Base-by-base conservation (phyloP, 1,140 invertebrate genomes). In the Asbolus verrucosus region DNA sequence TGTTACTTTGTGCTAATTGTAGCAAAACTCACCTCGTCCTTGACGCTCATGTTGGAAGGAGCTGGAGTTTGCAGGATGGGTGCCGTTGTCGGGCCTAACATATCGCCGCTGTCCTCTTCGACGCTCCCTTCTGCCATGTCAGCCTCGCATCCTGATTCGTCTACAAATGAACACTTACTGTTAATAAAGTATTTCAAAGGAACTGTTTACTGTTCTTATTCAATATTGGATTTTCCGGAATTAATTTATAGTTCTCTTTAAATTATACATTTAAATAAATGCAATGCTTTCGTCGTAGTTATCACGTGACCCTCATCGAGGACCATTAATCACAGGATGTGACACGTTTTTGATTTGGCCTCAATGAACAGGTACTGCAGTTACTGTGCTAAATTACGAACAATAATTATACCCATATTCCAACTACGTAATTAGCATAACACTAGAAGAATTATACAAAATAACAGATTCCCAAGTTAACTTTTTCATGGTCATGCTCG, bases 111-210 rank as follows among this genome's bases (percentile, higher is more conserved):
- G 72, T 82, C 81, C 67, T 82, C 81, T 72, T 82, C 81, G 65
- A 79, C 77, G 63, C 80, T 80, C 76, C 85, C 84, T 81, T 87
- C 86, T 80, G 85, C 82, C 86, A 87, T 87, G 84, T 87, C 86
- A 87, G 86, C 85, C 86, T 87, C 86, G 85, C 85, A 87, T 87
- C 85, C 86, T 85, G 86, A 88, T 82, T 88, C 85, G 85, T 87
- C 85, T 87, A 82, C 0, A 81, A 83, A 9, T 67, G 69, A 65
- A 69, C 65, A 39, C 0, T 9, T 33, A 36, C 33, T 36, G 33
- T 8, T 36, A 11, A 36, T 36, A 13, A n/a, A n/a, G n/a, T n/a
- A n/a, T n/a, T n/a, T n/a, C n/a, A n/a, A n/a, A n/a, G n/a, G n/a
- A n/a, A n/a, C n/a, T n/a, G n/a, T n/a, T n/a, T n/a, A n/a, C n/a